Base-by-base conservation (phyloP, 2,797 vertebrate genomes). In the Gadopsis marmoratus region DNA sequence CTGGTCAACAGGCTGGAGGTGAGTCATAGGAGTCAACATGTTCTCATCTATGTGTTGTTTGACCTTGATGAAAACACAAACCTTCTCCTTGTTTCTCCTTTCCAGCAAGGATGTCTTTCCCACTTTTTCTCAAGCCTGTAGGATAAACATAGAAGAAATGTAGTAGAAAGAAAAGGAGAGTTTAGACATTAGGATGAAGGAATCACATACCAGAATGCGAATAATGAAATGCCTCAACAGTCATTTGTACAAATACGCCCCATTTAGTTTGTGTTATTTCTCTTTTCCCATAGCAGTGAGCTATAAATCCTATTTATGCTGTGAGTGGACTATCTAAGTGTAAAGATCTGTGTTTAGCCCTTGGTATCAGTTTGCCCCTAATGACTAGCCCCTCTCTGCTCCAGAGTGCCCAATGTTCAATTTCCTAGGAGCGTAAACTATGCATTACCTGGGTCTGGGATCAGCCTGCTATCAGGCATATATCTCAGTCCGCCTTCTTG, bases 1-100 rank as follows among this genome's bases (percentile, higher is more conserved):
- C 97, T 99, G 2, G 96, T 99, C 87, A 99, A 96, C 94, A 95
- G 98, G 83, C 94, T 99, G 82, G 98, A 99, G 97, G 98, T 99
- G 87, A 89, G 94, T 82, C 69, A 79, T 5, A 7, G 2, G 29
- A 43, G 48, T 67, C 60, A 50, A 5, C 47, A 1, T 43, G 33
- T 61, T 72, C 3, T 74, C 23, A 47, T 78, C 47, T 78, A 50
- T 54, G 21, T 67, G 26, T 61, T 61, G 33, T 70, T 39, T 74
- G 33, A 73, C 62, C 53, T 47, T 41, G 11, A 76, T 65, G 56
- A 14, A 79, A 79, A 56, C 56, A 37, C 47, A 77, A 41, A 43
- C 23, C 17, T 45, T 29, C 33, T 50, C 21, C 19, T n/a, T 45
- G n/a, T 47, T 39, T 60, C 58, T 53, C 37, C 23, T 58, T 45